A percentile compares a stretch with the other conserved stretches of the same genome.
Evolutionary conservation across 2,797 vertebrate species (phyloP).

Genomic region (Melanotaenia nigrans): DNA sequence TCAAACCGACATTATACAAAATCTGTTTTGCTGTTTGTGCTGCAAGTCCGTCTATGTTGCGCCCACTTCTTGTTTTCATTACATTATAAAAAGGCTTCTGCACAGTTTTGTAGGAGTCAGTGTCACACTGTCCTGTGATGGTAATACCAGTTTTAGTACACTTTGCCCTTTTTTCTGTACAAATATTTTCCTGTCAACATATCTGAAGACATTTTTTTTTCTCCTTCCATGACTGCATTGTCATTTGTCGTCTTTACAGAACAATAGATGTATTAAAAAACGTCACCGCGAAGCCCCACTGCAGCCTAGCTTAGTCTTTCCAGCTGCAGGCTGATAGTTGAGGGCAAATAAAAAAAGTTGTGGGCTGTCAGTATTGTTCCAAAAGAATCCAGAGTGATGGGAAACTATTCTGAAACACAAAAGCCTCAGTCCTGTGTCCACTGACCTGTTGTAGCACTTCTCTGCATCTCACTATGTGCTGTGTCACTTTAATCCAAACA

Average conservation of each 20-base stretch:
- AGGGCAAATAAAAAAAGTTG: conserved; percentile 47
- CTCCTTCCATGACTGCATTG: conserved; percentile 14
- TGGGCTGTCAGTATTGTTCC: conserved; percentile 50
- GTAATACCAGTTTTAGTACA: conserved; percentile 20
- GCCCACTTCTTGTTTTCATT: neutral
- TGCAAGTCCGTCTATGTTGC: neutral
- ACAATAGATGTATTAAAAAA: conserved; percentile 56
- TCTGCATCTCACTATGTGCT: conserved; percentile 7
- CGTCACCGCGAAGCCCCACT: conserved; percentile 24
- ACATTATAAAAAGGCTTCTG: neutral
- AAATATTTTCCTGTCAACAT: conserved; percentile 46
- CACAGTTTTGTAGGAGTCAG: neutral
- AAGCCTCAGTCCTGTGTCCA: conserved; percentile 20
- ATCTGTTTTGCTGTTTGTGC: neutral
- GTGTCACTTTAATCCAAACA: conserved; percentile 15
- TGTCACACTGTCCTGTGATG: conserved; percentile 11
- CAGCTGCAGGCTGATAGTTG: conserved; percentile 35
- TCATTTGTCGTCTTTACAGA: conserved; percentile 49
- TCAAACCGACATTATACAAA: neutral
- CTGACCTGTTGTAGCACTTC: conserved; percentile 20
- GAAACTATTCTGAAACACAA: conserved; percentile 39
- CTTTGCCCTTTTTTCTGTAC: conserved; percentile 25
- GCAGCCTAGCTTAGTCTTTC: conserved; percentile 22
- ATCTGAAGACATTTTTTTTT: conserved; percentile 25
- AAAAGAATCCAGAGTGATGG: conserved; percentile 42